These are phyloP conservation scores for Antheraea assamensis DNA, from an alignment of 2,888 invertebrate species.

Conservation along the genomic window DNA sequence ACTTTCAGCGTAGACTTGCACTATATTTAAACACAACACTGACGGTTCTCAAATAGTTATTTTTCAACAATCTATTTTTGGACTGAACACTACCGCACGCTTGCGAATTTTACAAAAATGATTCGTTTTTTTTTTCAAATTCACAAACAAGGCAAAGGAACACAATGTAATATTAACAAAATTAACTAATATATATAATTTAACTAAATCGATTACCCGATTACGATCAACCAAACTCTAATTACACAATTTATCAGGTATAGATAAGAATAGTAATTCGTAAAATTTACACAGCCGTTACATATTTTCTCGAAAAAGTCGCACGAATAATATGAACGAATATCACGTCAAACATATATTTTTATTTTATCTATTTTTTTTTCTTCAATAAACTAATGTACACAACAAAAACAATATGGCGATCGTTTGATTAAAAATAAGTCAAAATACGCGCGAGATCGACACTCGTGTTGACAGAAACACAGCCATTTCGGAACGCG, in stretches of 20 bases:
- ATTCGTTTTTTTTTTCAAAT: slow-evolving; percentile 14
- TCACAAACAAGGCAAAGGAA: slow-evolving; percentile 18
- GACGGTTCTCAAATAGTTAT: slow-evolving; percentile 38
- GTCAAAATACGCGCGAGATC: slow-evolving; percentile 64
- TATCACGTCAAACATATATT: background rate
- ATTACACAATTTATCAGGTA: slow-evolving; percentile 27
- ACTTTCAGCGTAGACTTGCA: slow-evolving; percentile 59
- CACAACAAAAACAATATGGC: slow-evolving; percentile 74
- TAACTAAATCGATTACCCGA: slow-evolving; percentile 24
- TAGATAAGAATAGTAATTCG: slow-evolving; percentile 23
- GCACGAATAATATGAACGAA: background rate
- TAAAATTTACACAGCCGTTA: slow-evolving; percentile 21
- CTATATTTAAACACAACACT: slow-evolving; percentile 56
- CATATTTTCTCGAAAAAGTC: slow-evolving; percentile 1
- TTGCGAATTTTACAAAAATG: slow-evolving; percentile 23
- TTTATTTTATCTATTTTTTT: slow-evolving; percentile 3
- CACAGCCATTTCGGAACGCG: slow-evolving; percentile 64
- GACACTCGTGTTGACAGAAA: slow-evolving; percentile 44
- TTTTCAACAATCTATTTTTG: slow-evolving; percentile 56
- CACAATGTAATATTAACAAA: background rate
- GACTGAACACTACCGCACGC: slow-evolving; percentile 37
- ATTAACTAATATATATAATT: slow-evolving; percentile 13
- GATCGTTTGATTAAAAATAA: slow-evolving; percentile 67
- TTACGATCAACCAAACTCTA: slow-evolving; percentile 26
- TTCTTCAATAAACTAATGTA: slow-evolving; percentile 31